Evolutionary conservation across 2,888 invertebrate genomes (phyloP).

Genomic region (Drosophila kuntzei): DNA sequence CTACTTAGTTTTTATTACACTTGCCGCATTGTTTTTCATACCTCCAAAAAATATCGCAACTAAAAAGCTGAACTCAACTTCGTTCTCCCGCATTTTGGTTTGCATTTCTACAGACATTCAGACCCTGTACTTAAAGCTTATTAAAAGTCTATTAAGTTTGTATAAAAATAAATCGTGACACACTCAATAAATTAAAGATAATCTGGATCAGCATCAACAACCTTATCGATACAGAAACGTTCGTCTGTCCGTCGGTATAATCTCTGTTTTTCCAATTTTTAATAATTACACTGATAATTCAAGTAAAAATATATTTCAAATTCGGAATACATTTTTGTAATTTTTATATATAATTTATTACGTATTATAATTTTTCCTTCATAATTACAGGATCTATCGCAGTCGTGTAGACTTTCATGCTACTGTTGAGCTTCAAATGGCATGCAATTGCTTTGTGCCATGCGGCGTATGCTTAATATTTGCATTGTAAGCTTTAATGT

Average conservation of each 20-base stretch:
- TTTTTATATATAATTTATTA: no score
- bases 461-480: conserved; percentile 20
- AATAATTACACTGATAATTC: no score
- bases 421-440: conserved; percentile 50
- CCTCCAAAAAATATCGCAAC: conserved; percentile 32
- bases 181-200: no score
- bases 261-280: no score
- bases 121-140: neutral
- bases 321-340: no score
- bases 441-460: conserved; percentile 37
- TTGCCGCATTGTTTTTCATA: conserved; percentile 79
- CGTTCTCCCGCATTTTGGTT: conserved; percentile 15
- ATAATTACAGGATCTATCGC: neutral
- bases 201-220: no score
- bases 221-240: no score
- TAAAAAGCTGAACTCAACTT: conserved; percentile 5
- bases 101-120: conserved; percentile 38
- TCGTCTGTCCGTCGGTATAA: no score
- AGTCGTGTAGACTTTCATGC: conserved; percentile 26
- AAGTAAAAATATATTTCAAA: no score
- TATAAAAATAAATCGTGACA: no score
- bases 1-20: conserved; percentile 81
- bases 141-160: no score
- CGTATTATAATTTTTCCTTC: neutral
- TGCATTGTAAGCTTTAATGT: conserved; percentile 35